These are phyloP conservation scores for Spongilla lacustris DNA, from an alignment of 37 sponge, comb jelly and placozoan species.

Conservation along the genomic window DNA sequence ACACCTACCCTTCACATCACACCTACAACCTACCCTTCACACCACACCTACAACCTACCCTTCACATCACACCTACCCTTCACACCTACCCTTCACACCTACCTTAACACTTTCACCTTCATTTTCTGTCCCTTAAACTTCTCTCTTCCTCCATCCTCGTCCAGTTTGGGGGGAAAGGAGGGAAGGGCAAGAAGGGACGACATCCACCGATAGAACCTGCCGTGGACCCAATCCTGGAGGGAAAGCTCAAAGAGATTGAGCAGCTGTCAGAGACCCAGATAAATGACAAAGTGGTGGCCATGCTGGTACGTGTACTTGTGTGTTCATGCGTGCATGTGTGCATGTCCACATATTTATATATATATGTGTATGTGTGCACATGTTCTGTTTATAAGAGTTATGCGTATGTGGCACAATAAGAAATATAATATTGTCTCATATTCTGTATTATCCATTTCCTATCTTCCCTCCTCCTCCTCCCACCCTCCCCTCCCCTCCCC, in stretches of 20 bases:
- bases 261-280: slow-evolving; percentile 51
- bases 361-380: slow-evolving; percentile 9
- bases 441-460: too few species aligned
- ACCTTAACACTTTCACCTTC: too few species aligned
- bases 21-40: too few species aligned
- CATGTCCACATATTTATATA: slow-evolving; percentile 4
- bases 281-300: slow-evolving; percentile 55
- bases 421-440: too few species aligned
- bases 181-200: slow-evolving; percentile 12
- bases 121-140: too few species aligned
- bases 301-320: slow-evolving; percentile 61
- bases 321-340: slow-evolving; percentile 8
- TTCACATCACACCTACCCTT: too few species aligned
- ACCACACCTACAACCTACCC: too few species aligned
- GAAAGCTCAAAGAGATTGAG: slow-evolving; percentile 45
- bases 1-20: too few species aligned
- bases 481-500: too few species aligned
- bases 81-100: too few species aligned
- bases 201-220: neutral
- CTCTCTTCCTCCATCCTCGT: too few species aligned
- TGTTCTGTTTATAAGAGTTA: neutral
- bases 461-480: too few species aligned
- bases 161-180: slow-evolving; percentile 2
- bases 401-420: neutral
- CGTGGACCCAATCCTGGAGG: slow-evolving; percentile 48